Evolutionary conservation across 1,140 invertebrate genomes (phyloP).

Genomic region (Linepithema humile): DNA sequence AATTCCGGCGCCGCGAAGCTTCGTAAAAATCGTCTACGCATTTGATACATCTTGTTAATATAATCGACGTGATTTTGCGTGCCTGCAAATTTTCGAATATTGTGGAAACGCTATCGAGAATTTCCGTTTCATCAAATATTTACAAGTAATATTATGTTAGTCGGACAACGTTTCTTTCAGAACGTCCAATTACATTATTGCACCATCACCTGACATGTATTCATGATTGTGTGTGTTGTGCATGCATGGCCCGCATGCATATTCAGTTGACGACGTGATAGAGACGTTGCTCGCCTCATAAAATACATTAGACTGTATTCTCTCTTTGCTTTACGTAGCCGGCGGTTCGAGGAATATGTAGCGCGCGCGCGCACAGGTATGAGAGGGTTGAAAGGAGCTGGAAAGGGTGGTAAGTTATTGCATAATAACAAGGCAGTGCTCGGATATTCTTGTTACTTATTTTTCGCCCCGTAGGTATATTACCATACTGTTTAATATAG

Average conservation of each 20-base stretch:
- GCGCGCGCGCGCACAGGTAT: neutral
- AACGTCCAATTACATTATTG: slow-evolving; percentile 71
- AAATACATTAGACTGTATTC: slow-evolving; percentile 77
- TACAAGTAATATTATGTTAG: neutral
- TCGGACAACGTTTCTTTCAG: neutral
- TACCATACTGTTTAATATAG: slow-evolving; percentile 83
- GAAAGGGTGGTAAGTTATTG: slow-evolving; percentile 81
- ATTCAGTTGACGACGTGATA: slow-evolving; percentile 77
- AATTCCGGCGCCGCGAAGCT: neutral
- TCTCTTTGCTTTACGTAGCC: slow-evolving; percentile 49
- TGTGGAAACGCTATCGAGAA: neutral
- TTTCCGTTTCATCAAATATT: neutral
- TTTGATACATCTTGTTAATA: neutral
- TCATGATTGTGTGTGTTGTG: slow-evolving; percentile 68
- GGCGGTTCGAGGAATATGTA: slow-evolving; percentile 41
- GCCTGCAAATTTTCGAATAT: neutral
- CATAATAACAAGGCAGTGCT: slow-evolving; percentile 82
- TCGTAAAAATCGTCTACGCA: slow-evolving; percentile 19
- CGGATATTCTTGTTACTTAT: slow-evolving; percentile 79
- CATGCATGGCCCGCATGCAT: slow-evolving; percentile 69
- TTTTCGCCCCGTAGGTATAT: slow-evolving; percentile 77
- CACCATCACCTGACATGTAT: slow-evolving; percentile 73
- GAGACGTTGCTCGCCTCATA: slow-evolving; percentile 79
- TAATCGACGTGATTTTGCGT: slow-evolving; percentile 2
- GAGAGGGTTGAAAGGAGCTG: slow-evolving; percentile 22